Evolutionary conservation across 30 jellyfish, hydroid and myxozoan species (phyloP), one percentile per base, ranked within the genome.

Genomic region (Aurelia coerulea): DNA sequence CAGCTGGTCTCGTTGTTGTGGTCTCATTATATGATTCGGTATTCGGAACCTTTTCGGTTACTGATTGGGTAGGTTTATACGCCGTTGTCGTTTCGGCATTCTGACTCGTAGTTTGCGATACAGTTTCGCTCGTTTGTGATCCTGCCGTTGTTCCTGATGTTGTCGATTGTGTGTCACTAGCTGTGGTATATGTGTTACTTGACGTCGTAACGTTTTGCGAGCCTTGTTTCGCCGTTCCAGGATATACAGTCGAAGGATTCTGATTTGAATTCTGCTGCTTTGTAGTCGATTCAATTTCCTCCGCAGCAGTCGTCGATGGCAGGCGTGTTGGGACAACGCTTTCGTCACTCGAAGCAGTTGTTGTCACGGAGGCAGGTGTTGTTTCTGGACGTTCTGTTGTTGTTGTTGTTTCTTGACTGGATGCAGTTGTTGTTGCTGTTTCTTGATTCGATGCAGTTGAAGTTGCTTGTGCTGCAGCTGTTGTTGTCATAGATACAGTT

Each of bases 111-210:
- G 67, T 51, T 73, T 16, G 68, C 31, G 68, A 56, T 1, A 32
- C 10, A 69, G 34, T 29, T 34, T n/a, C 34, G 29, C 50, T 46
- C 2, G 66, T 54, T 15, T 49, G 62, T 59, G 17, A 18, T 77
- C 65, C 65, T 56, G 87, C 58, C 19, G 87, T 77, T 23, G 63
- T 39, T 42, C 59, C 86, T 23, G n/a, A 33, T 7, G 83, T 10
- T 54, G 12, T 23, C 76, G 42, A 13, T 65, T 65, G 56, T 65
- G 42, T 23, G 17, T 68, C n/a, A 1, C 70, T 16, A 2, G 81
- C 46, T 19, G 81, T 37, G 29, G 81, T 70, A 23, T 32, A 18
- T 5, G 46, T 29, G 66, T 70, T 41, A 16, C 81, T 35, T 70
- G 81, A 16, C 5, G 81, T 70, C 33, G 54, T 52, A 70, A 14